Conservation (phyloP, 1,140 invertebrate genomes). For the Galleria mellonella region DNA sequence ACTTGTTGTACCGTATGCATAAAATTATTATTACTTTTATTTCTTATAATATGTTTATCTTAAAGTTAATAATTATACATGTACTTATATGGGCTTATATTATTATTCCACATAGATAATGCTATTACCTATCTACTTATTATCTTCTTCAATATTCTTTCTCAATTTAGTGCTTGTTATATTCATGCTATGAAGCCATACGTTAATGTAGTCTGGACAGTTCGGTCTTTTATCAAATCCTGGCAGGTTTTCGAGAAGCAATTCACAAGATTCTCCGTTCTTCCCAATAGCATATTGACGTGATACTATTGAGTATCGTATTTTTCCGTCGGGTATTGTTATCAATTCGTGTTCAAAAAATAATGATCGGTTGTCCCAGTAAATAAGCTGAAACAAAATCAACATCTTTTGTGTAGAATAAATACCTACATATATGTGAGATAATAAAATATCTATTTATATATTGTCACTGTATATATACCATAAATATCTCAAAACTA, state of each 20-base stretch:
- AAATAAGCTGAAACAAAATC: constrained; percentile 72
- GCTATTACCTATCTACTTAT: too few species aligned
- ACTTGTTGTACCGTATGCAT: too few species aligned
- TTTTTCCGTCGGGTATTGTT: constrained; percentile 80
- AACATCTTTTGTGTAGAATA: too few species aligned
- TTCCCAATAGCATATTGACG: constrained; percentile 82
- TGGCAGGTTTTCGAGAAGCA: constrained; percentile 74
- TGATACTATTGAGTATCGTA: constrained; percentile 84
- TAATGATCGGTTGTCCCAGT: constrained; percentile 87
- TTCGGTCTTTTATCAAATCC: constrained; percentile 49
- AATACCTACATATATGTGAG: too few species aligned
- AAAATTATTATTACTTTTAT: too few species aligned
- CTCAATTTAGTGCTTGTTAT: constrained; percentile 36
- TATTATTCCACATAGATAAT: too few species aligned
- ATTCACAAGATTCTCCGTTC: constrained; percentile 75
- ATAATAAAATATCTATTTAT: too few species aligned
- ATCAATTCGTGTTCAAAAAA: constrained; percentile 90
- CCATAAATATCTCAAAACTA: too few species aligned
- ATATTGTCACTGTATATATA: too few species aligned
- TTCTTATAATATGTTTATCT: too few species aligned
- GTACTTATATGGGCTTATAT: too few species aligned
- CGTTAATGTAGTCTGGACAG: constrained; percentile 35
- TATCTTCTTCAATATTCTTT: constrained; percentile 4
- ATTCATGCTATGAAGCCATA: constrained; percentile 43
- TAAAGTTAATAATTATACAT: too few species aligned